Conservation (phyloP, 2,888 invertebrate genomes). For the Drepana falcataria region DNA sequence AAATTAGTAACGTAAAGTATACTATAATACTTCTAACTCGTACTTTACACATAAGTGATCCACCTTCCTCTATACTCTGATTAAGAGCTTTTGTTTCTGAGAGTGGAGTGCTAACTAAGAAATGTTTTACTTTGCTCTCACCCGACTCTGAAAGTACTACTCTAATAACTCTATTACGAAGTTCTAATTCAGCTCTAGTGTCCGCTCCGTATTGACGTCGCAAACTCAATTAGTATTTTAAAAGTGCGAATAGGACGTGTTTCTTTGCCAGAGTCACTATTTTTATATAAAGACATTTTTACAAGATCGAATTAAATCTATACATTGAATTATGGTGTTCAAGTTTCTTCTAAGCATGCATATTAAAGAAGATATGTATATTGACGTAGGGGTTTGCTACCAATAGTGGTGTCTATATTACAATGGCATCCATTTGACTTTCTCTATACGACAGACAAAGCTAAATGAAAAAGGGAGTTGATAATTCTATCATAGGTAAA, state of each 20-base stretch:
- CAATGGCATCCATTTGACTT: too few relatives aligned
- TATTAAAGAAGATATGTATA: too few relatives aligned
- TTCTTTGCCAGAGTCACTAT: not conserved
- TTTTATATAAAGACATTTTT: too few relatives aligned
- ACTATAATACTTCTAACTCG: not conserved
- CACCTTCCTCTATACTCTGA: constrained; percentile 15
- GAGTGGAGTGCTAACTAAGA: constrained; percentile 21
- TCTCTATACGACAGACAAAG: too few relatives aligned
- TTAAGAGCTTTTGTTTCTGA: constrained; percentile 25
- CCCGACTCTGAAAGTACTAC: constrained; percentile 26
- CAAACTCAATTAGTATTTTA: constrained; percentile 20
- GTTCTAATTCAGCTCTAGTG: constrained; percentile 33
- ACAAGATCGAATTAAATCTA: too few relatives aligned
- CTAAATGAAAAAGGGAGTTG: too few relatives aligned
- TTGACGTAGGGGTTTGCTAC: too few relatives aligned
- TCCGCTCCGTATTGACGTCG: constrained; percentile 15
- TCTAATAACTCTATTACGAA: constrained; percentile 51
- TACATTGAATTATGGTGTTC: too few relatives aligned
- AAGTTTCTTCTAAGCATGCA: too few relatives aligned
- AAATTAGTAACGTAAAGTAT: constrained; percentile 1
- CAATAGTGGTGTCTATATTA: too few relatives aligned
- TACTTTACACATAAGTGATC: constrained; percentile 8
- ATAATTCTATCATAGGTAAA: too few relatives aligned
- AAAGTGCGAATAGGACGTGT: not conserved
- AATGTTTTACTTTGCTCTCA: constrained; percentile 37